A percentile compares a stretch with the other conserved stretches of the same genome.
Conservation (phyloP, 2,113 vertebrate genomes). For the Eidolon helvum region DNA sequence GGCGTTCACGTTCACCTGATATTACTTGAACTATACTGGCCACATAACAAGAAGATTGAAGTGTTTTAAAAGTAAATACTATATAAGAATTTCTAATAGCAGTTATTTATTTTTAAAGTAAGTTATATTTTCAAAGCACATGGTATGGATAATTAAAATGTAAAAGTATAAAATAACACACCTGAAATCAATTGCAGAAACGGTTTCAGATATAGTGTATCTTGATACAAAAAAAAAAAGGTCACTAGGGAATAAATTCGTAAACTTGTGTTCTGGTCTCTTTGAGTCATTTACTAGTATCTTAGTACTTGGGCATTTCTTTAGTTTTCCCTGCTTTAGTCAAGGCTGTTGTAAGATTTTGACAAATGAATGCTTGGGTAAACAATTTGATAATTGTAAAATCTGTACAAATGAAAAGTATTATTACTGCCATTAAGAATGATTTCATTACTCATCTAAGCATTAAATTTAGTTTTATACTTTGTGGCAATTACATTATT, state of each 20-base stretch:
- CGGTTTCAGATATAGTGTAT: background rate
- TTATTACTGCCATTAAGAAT: background rate
- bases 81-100: background rate
- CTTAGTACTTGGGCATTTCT: background rate
- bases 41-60: background rate
- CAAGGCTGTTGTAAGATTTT: background rate
- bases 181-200: background rate
- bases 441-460: background rate
- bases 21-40: background rate
- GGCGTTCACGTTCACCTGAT: background rate
- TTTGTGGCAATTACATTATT: background rate
- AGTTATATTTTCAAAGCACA: background rate
- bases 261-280: background rate
- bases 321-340: background rate
- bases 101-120: constrained; percentile 11
- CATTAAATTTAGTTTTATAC: background rate
- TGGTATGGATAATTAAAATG: background rate
- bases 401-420: background rate
- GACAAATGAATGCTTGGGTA: background rate
- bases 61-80: background rate
- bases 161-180: background rate
- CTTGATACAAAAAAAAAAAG: background rate
- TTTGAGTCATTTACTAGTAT: background rate
- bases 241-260: background rate
- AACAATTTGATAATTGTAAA: background rate